These are phyloP conservation scores for Sebastes vulpes DNA, from an alignment of 2,797 vertebrate species.

Conservation along the genomic window DNA sequence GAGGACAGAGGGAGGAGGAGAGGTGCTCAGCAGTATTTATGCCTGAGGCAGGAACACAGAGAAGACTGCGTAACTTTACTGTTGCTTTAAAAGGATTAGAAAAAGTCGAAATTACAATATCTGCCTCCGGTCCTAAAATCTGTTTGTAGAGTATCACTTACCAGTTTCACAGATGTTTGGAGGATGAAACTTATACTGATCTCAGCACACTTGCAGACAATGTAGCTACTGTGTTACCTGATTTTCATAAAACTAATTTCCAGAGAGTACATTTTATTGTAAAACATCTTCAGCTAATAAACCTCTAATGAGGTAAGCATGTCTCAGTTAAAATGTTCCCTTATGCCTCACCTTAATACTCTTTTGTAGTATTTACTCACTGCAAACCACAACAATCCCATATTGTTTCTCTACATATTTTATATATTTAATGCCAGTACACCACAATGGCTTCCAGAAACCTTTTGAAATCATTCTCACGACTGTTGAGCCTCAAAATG, in stretches of 20 bases:
- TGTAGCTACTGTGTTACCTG: not conserved
- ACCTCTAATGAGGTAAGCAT: not conserved
- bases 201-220: not conserved
- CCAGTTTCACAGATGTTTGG: not conserved
- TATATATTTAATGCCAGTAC: too few relatives aligned
- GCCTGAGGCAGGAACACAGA: not conserved
- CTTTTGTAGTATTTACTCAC: too few relatives aligned
- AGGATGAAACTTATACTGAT: not conserved
- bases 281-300: not conserved
- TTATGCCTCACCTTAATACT: too few relatives aligned
- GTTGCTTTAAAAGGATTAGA: not conserved
- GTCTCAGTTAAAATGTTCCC: not conserved
- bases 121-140: not conserved
- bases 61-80: not conserved
- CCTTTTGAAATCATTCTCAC: too few relatives aligned
- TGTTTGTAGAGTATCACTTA: not conserved
- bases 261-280: not conserved
- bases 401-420: too few relatives aligned
- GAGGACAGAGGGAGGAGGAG: constrained; percentile 4
- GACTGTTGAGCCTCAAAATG: too few relatives aligned
- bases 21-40: not conserved
- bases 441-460: too few relatives aligned
- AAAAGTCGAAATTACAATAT: not conserved
- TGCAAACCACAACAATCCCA: too few relatives aligned
- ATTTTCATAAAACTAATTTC: not conserved